Conservation (phyloP, 2,113 vertebrate genomes). For the Spermophilus dauricus region DNA sequence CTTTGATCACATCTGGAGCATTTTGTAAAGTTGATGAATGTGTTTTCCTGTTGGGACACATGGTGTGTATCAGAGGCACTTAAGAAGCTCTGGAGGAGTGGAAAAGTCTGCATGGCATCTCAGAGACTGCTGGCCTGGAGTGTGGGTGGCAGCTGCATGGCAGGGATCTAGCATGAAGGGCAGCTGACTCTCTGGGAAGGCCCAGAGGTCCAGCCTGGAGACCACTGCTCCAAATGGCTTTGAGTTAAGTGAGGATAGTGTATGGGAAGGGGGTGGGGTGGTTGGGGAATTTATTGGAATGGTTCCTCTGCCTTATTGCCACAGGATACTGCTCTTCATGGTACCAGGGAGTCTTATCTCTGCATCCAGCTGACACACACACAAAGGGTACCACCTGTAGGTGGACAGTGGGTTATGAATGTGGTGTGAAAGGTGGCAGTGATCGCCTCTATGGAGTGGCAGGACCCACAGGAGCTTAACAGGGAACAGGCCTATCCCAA, state of each 20-base stretch:
- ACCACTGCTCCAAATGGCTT: background rate
- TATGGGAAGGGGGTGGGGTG: background rate
- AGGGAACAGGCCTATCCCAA: background rate
- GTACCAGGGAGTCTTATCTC: background rate
- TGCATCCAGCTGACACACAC: background rate
- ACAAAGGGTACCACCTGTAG: background rate
- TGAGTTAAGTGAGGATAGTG: background rate
- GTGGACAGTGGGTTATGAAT: background rate
- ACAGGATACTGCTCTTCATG: background rate
- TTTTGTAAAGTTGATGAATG: constrained; percentile 71
- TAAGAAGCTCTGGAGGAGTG: constrained; percentile 70
- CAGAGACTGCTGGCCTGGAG: constrained; percentile 58
- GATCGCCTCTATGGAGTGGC: background rate
- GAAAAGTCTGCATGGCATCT: constrained; percentile 78
- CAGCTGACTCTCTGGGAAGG: background rate
- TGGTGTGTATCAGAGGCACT: constrained; percentile 81
- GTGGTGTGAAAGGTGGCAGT: background rate
- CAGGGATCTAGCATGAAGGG: constrained; percentile 55
- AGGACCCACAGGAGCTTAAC: background rate
- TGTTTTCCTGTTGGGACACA: constrained; percentile 80
- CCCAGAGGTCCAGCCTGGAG: background rate
- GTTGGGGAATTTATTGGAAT: background rate
- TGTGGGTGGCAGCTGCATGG: constrained; percentile 63
- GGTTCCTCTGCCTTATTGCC: background rate
- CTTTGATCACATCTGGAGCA: constrained; percentile 81